These are phyloP conservation scores for Uloborus plumipes DNA, from an alignment of 2,888 invertebrate species.

Conservation along the genomic window DNA sequence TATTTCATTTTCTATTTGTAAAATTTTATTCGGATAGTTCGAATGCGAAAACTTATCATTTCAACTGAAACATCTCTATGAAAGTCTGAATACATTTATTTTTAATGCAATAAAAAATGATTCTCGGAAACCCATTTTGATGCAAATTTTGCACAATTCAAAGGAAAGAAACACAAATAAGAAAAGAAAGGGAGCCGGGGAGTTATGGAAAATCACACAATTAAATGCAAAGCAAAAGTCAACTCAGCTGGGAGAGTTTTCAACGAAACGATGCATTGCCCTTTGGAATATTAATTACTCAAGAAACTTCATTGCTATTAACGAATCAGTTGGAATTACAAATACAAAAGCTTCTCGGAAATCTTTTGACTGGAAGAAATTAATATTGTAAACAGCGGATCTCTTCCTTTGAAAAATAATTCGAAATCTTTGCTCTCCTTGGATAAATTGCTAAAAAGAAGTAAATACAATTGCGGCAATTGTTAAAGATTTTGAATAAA, in stretches of 20 bases:
- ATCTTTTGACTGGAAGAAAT: neutral
- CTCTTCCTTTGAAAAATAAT: neutral
- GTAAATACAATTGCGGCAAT: no score
- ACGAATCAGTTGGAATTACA: constrained; percentile 3
- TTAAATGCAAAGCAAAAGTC: constrained; percentile 14
- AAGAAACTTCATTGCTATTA: neutral
- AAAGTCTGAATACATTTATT: no score
- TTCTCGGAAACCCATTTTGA: neutral
- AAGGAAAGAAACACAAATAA: constrained; percentile 7
- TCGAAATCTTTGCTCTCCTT: no score
- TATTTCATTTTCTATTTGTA: no score
- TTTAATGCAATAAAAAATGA: no score
- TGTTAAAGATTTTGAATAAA: no score
- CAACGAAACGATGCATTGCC: neutral
- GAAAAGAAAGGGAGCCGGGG: neutral
- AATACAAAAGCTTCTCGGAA: constrained; percentile 13
- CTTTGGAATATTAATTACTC: constrained; percentile 32
- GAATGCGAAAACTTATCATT: no score
- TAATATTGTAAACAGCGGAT: constrained; percentile 6
- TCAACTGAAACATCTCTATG: no score
- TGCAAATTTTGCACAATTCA: constrained; percentile 3
- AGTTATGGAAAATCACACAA: neutral
- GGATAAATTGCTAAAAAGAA: no score
- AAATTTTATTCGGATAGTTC: no score
- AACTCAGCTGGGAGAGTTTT: neutral